These are phyloP conservation scores for Drosophila pseudotalamancana DNA, from an alignment of 2,888 invertebrate species.

Conservation along the genomic window DNA sequence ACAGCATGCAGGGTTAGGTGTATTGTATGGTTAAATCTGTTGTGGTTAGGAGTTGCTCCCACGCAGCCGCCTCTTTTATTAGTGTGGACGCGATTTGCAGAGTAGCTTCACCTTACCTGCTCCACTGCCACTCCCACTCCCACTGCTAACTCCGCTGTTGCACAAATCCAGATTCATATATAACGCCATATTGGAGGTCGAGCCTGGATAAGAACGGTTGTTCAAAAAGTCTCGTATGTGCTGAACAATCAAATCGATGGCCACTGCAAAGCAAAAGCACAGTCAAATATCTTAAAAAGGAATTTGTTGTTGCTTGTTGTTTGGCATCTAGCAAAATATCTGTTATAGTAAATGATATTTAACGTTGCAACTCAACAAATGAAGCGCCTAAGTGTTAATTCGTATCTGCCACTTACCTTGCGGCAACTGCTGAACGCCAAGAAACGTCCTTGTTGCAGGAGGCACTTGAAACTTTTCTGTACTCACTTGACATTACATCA, in stretches of 20 bases:
- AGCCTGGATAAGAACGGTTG: slow-evolving; percentile 84
- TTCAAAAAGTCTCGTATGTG: slow-evolving; percentile 96
- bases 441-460: slow-evolving; percentile 1
- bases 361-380: slow-evolving; percentile 48
- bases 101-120: slow-evolving; percentile 60
- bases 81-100: slow-evolving; percentile 71
- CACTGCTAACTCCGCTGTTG: slow-evolving; percentile 25
- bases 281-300: neutral
- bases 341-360: slow-evolving; percentile 33
- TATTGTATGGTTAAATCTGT: slow-evolving; percentile 9
- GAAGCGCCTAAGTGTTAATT: slow-evolving; percentile 24
- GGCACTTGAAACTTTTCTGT: slow-evolving; percentile 20
- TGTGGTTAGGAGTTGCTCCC: slow-evolving; percentile 27
- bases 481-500: slow-evolving; percentile 44
- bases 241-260: slow-evolving; percentile 98
- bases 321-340: slow-evolving; percentile 12
- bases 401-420: slow-evolving; percentile 38
- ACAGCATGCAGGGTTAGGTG: slow-evolving; percentile 44
- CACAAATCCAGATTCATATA: slow-evolving; percentile 71
- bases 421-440: neutral
- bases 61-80: slow-evolving; percentile 46
- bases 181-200: slow-evolving; percentile 77
- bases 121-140: slow-evolving; percentile 26
- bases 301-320: neutral
- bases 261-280: slow-evolving; percentile 89